Conservation (phyloP, 2,888 invertebrate genomes). For the Apotomis capreana region DNA sequence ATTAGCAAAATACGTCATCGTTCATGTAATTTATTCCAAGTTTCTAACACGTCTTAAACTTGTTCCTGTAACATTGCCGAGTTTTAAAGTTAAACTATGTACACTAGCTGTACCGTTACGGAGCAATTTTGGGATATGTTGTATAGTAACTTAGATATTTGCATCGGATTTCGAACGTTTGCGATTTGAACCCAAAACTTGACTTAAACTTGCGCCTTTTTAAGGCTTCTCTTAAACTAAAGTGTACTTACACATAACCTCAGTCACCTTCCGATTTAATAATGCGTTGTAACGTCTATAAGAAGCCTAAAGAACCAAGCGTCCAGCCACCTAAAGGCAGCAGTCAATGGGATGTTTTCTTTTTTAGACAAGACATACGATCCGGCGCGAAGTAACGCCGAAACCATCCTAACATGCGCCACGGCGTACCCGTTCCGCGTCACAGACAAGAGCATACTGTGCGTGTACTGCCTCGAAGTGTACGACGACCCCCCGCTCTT, state of each 20-base stretch:
- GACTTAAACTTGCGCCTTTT: constrained; percentile 20
- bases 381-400: constrained; percentile 72
- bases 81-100: constrained; percentile 9
- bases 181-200: constrained; percentile 14
- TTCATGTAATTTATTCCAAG: constrained; percentile 32
- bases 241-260: constrained; percentile 1
- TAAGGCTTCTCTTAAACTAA: background rate
- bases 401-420: constrained; percentile 68
- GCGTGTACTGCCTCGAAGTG: constrained; percentile 75
- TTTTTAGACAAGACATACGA: constrained; percentile 74
- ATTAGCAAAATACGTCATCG: background rate
- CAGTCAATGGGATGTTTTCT: constrained; percentile 60
- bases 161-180: constrained; percentile 33
- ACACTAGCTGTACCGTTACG: constrained; percentile 8
- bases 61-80: constrained; percentile 3
- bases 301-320: background rate
- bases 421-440: constrained; percentile 77
- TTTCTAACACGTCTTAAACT: constrained; percentile 24
- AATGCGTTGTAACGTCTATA: constrained; percentile 1
- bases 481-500: constrained; percentile 69
- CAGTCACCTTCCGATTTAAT: background rate
- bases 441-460: constrained; percentile 73
- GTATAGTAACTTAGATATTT: constrained; percentile 30
- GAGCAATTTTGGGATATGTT: constrained; percentile 27
- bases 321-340: constrained; percentile 37